These are phyloP conservation scores for Agelastica alni DNA, from an alignment of 2,888 invertebrate genomes.

Conservation along the genomic window DNA sequence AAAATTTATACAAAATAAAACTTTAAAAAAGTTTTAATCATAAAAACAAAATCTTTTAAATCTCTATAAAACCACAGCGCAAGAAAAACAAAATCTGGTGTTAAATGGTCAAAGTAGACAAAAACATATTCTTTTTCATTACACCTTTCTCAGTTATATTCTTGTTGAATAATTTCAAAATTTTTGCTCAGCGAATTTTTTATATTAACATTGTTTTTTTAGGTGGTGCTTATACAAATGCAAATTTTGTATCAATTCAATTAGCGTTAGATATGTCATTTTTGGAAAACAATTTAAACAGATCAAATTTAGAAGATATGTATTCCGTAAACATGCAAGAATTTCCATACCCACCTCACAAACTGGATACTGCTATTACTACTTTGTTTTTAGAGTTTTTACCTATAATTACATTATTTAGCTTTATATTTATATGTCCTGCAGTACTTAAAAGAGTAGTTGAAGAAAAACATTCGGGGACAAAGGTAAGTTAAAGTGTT, in stretches of 20 bases:
- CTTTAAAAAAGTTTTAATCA: no score
- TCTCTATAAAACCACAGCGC: no score
- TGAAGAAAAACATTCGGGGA: conserved; percentile 65
- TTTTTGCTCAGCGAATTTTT: no score
- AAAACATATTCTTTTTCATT: no score
- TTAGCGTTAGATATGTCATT: conserved; percentile 65
- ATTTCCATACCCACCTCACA: conserved; percentile 62
- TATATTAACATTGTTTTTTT: no score
- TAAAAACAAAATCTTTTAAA: no score
- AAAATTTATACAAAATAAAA: no score
- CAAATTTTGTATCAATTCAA: conserved; percentile 63
- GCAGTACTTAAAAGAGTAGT: conserved; percentile 61
- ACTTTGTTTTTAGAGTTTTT: conserved; percentile 50
- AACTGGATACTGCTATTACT: conserved; percentile 45
- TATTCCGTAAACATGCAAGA: conserved; percentile 57
- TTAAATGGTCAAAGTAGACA: no score
- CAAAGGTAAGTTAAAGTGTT: conserved; percentile 63
- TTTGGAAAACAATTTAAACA: conserved; percentile 49
- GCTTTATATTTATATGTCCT: conserved; percentile 60
- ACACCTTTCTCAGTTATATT: no score
- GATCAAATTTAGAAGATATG: conserved; percentile 23
- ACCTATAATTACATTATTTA: conserved; percentile 55
- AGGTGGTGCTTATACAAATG: conserved; percentile 47
- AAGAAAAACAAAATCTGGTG: no score
- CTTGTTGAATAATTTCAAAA: no score